Base-by-base conservation (phyloP, 2,888 invertebrate genomes). In the Neoitamus cyanurus region DNA sequence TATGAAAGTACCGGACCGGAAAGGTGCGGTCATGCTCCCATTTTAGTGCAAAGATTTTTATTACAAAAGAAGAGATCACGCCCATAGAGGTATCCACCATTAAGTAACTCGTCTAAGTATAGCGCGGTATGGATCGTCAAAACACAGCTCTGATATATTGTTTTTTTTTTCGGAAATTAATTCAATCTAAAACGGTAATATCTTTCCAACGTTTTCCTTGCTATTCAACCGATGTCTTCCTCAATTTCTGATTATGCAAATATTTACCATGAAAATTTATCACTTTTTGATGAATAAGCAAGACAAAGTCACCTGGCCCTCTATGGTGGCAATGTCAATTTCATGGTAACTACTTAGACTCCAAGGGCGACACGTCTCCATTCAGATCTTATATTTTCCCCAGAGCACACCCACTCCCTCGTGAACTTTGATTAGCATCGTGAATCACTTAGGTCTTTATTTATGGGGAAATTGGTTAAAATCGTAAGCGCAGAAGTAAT, bases 221-320 rank as follows among this genome's bases (percentile, higher is more conserved):
- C 78, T 78, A n/a, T 31, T 46, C 78, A 78, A 5, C 15, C 48
- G 48, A 78, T 31, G 48, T 78, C 78, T 78, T 78, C 78, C 78
- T 78, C 48, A 78, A 78, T 48, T 78, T 58, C 9, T 78, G 31
- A 78, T 78, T 78, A 78, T 78, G 78, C 48, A 31, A 78, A 78
- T 48, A 78, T 78, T 78, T 31, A 78, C 78, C 78, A 78, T 78
- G 78, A 78, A 31, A 78, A 48, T 48, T 78, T 78, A 78, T 78
- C 78, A 78, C 48, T 48, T 31, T 20, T 58, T 28, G 48, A 78
- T 78, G 48, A 78, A 78, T 78, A 78, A 78, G 78, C 48, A 78
- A 78, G 25, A 30, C 78, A 58, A 78, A 78, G 78, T 78, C 46
- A 78, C 46, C 46, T 78, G 48, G 78, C 46, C 48, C 46, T 58